Evolutionary conservation across 2,888 invertebrate species (phyloP), one percentile per base, ranked within the genome.

Genomic region (Drosophila mimetica): DNA sequence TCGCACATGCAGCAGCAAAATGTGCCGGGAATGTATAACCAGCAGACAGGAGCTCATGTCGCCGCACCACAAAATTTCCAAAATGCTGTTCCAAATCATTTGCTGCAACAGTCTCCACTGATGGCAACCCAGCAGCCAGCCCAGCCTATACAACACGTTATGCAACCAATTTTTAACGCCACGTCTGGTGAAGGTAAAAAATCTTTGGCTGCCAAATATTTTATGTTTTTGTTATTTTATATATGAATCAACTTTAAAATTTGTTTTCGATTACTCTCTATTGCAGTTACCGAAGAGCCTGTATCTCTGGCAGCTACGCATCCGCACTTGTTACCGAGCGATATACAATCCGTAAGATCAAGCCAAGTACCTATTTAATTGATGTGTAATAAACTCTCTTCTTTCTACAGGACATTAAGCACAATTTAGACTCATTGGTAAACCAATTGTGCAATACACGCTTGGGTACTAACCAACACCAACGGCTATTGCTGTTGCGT

Each of bases 271-370:
- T 42, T 14, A 0, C 18, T 30, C 7, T 41, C 4, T 32, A n/a
- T 73, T 77, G 2, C 67, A 89, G 75, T 88, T 50, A 73, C 89
- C 6, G 91, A 91, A 52, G 91, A 91, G 64, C 91, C 91, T 30
- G 86, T 91, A 32, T 91, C 91, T n/a, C 64, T 91, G 50, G 91
- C 91, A 14, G 90, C 91, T 25, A 91, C 91, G 9, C 90, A 91
- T 87, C 91, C 91, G 4, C 88, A 90, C 37, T 79, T 91, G 65
- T 73, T 91, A 54, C 91, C 91, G 9, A 90, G 91, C 50, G 90
- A 91, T 60, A 90, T 91, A 58, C 91, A 91, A 81, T 91, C 91
- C 63, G 91, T 91, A 88, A 84, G 88, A 16, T 16, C 8, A 14
- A 36, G n/a, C 5, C 3, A 11, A 11, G 7, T 13, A 6, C 2